Evolutionary conservation across 2,888 invertebrate genomes (phyloP).

Genomic region (Acanthosepion pharaonis): DNA sequence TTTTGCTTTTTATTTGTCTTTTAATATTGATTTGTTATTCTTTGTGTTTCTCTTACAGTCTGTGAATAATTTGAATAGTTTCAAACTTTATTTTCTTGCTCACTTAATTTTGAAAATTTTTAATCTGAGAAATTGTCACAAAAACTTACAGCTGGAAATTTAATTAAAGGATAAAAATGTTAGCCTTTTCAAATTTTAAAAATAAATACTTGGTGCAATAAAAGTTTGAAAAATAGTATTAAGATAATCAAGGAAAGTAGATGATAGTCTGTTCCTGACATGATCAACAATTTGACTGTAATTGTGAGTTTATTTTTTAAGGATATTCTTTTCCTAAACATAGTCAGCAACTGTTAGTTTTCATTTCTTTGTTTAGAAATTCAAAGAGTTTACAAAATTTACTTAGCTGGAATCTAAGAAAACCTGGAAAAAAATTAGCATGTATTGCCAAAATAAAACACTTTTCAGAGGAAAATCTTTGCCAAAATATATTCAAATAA

Average conservation of each 20-base stretch:
- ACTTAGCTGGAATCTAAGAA: too few relatives aligned
- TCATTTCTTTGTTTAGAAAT: too few relatives aligned
- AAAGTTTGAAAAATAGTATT: too few relatives aligned
- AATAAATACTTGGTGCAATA: background rate
- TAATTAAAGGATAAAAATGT: background rate
- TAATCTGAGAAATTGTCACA: background rate
- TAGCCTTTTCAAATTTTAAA: background rate
- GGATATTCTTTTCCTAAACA: too few relatives aligned
- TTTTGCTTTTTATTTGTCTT: slow-evolving; percentile 18
- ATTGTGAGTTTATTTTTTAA: too few relatives aligned
- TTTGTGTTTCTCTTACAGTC: background rate
- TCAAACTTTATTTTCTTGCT: background rate
- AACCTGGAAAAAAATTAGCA: too few relatives aligned
- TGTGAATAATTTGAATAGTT: background rate
- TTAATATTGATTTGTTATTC: background rate
- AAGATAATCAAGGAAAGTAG: background rate
- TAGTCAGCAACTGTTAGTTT: too few relatives aligned
- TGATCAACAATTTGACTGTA: too few relatives aligned
- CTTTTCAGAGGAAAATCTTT: too few relatives aligned
- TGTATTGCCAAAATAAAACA: too few relatives aligned
- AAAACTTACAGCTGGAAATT: background rate
- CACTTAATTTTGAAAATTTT: background rate
- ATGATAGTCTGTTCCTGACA: background rate
- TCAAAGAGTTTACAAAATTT: too few relatives aligned
- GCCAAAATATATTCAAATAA: too few relatives aligned